Evolutionary conservation across 2,888 invertebrate species (phyloP), one percentile per base, ranked within the genome.

Genomic region (Eupithecia tripunctaria): DNA sequence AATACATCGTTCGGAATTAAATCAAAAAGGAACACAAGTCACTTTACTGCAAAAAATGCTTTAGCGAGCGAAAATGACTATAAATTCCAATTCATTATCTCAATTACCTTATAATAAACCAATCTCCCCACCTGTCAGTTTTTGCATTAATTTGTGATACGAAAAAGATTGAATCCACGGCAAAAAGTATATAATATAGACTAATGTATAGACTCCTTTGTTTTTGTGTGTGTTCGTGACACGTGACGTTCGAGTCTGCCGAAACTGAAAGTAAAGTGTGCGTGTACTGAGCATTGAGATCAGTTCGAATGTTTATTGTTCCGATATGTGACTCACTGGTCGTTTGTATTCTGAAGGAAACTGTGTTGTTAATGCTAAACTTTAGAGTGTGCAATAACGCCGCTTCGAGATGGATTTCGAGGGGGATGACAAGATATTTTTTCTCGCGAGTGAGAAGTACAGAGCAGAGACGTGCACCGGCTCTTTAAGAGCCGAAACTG

Each of bases 181-280:
- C 59, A 69, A 69, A 67, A 70, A 70, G 43, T 68, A 32, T 32
- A 47, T 56, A 32, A 36, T 36, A 38, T n/a, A 47, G 8, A 21
- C 51, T 51, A 10, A 21, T 51, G 21, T 21, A 56, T 56, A 56
- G 25, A 25, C 41, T 51, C 67, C 71, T 73, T 77, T 73, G 76
- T 76, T 76, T 76, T 71, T 69, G 68, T 73, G 36, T 51, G 47
- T 25, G 47, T 68, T 68, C 59, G 66, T 67, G 67, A 56, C 72
- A 76, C 80, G 82, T 85, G 85, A 85, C 85, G 86, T 85, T 21
- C 78, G 85, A 25, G 56, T 81, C 82, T 81, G 82, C 85, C 85
- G 89, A 91, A 89, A 90, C 80, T 81, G 90, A 90, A 89, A 91
- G 90, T 91, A 85, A 86, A 59, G 74, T 83, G 84, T 82, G 82